These are phyloP conservation scores for Gopherus flavomarginatus DNA, from an alignment of 2,113 vertebrate species.

Conservation along the genomic window DNA sequence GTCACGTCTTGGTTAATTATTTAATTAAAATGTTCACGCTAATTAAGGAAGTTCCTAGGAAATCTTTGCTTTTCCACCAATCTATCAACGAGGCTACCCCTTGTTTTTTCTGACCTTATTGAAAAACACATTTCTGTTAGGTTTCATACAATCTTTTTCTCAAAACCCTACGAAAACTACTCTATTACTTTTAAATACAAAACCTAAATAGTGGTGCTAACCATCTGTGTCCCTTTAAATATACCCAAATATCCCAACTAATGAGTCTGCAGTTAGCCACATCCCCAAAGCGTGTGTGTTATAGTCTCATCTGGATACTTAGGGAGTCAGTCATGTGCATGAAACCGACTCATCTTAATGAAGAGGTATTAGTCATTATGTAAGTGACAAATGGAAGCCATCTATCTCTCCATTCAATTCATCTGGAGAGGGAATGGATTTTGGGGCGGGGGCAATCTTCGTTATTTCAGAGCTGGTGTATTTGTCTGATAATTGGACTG, in stretches of 20 bases:
- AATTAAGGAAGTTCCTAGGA: not conserved
- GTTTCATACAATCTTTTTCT: not conserved
- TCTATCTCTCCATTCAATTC: not conserved
- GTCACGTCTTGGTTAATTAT: not conserved
- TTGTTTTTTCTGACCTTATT: not conserved
- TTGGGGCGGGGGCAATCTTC: not conserved
- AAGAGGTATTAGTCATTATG: slow-evolving; percentile 9
- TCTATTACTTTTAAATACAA: not conserved
- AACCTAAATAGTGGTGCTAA: not conserved
- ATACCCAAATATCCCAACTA: not conserved
- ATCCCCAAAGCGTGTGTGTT: no score
- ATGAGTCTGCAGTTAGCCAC: not conserved
- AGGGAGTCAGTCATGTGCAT: not conserved
- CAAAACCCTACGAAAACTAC: not conserved
- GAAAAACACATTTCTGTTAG: not conserved
- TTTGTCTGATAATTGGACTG: slow-evolving; percentile 40
- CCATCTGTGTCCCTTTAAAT: not conserved
- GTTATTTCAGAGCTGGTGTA: not conserved
- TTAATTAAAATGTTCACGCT: not conserved
- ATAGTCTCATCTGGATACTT: not conserved
- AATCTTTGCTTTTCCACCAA: not conserved
- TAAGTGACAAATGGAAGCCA: slow-evolving; percentile 30
- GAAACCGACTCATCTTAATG: not conserved
- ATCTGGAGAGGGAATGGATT: slow-evolving; percentile 2
- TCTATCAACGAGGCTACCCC: not conserved